Evolutionary conservation across 1,140 invertebrate species (phyloP).

Genomic region (Euwallacea similis): DNA sequence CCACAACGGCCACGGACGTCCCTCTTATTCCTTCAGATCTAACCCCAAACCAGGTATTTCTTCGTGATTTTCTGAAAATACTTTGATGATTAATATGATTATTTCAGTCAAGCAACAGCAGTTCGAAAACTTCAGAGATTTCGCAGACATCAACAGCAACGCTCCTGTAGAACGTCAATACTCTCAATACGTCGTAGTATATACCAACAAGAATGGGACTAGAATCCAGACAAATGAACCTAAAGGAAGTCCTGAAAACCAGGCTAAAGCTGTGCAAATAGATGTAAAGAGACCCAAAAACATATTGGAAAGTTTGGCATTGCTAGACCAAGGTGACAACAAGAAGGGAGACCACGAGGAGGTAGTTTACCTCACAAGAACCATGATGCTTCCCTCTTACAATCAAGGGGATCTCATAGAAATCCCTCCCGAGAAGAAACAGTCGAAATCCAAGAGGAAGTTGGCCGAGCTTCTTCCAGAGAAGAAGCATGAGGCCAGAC

Average conservation of each 20-base stretch:
- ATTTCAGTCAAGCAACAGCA: conserved; percentile 60
- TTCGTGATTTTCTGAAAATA: neutral
- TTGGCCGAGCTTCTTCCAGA: conserved; percentile 65
- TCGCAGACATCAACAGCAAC: conserved; percentile 79
- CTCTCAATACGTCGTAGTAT: conserved; percentile 80
- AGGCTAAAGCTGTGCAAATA: conserved; percentile 41
- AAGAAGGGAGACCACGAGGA: conserved; percentile 30
- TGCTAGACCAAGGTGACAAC: conserved; percentile 62
- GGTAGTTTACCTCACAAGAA: neutral
- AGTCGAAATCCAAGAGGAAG: conserved; percentile 67
- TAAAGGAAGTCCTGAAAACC: neutral
- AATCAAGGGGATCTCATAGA: conserved; percentile 35
- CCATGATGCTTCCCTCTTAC: conserved; percentile 34
- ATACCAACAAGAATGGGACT: conserved; percentile 67
- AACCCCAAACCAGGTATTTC: conserved; percentile 57
- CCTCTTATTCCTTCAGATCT: conserved; percentile 56
- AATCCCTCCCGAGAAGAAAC: conserved; percentile 57
- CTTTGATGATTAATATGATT: neutral
- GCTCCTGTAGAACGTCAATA: conserved; percentile 74
- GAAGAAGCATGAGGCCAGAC: conserved; percentile 62
- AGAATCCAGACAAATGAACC: conserved; percentile 9
- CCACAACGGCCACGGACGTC: conserved; percentile 68
- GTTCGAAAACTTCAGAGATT: conserved; percentile 86
- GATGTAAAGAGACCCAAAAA: conserved; percentile 68
- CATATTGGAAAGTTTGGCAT: conserved; percentile 76